phyloP scores from a whole-genome alignment of 2,888 invertebrate genomes.

The Acleris holmiana region DNA sequence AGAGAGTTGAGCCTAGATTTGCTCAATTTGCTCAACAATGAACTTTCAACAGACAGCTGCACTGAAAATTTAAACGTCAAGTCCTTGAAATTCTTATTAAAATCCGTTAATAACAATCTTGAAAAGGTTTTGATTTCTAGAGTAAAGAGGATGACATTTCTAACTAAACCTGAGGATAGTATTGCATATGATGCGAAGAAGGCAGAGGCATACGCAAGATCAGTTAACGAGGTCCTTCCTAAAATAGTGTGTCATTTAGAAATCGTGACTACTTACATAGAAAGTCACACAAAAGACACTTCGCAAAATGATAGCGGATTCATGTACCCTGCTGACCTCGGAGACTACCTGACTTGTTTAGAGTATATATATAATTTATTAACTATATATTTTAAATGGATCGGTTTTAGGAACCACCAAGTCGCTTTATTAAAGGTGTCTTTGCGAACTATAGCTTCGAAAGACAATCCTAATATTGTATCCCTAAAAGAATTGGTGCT shows the following conservation, averaged over 20 bases:
- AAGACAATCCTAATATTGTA: slow-evolving; percentile 55
- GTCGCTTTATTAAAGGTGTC: slow-evolving; percentile 66
- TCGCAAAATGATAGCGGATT: slow-evolving; percentile 53
- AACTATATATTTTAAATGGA: slow-evolving; percentile 86
- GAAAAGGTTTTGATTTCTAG: slow-evolving; percentile 65
- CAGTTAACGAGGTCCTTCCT: slow-evolving; percentile 60
- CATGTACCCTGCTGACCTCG: slow-evolving; percentile 54
- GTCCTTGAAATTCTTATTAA: slow-evolving; percentile 63
- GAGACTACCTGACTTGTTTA: slow-evolving; percentile 73
- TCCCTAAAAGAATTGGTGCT: slow-evolving; percentile 65
- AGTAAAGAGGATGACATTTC: slow-evolving; percentile 68
- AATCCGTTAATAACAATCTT: slow-evolving; percentile 59
- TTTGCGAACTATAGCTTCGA: slow-evolving; percentile 64
- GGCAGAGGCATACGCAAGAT: slow-evolving; percentile 66
- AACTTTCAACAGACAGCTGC: slow-evolving; percentile 55
- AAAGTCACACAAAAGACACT: slow-evolving; percentile 49
- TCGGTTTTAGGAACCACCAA: slow-evolving; percentile 82
- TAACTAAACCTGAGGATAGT: slow-evolving; percentile 59
- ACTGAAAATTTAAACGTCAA: slow-evolving; percentile 60
- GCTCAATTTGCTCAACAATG: slow-evolving; percentile 61
- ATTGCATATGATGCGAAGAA: slow-evolving; percentile 59
- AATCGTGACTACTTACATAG: slow-evolving; percentile 57
- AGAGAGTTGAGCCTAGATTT: slow-evolving; percentile 64
- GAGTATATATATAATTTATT: slow-evolving; percentile 82
- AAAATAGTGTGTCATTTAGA: slow-evolving; percentile 64